Conservation (phyloP, 37 sponge, comb jelly and placozoan species). For the Corticium candelabrum region DNA sequence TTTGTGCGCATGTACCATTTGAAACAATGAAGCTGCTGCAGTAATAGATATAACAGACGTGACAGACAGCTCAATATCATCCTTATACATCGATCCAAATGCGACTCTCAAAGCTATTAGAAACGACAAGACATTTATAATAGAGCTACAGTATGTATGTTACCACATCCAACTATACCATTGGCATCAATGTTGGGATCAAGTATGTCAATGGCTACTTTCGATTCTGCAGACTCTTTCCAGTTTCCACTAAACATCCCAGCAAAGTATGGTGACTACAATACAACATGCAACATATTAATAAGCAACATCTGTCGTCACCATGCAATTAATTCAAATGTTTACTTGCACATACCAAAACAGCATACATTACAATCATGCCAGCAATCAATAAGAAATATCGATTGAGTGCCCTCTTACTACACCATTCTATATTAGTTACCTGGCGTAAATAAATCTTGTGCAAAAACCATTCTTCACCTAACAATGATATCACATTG, state of each 20-base stretch:
- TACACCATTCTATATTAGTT: background rate
- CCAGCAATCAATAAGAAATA: too few species aligned
- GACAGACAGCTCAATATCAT: constrained; percentile 27
- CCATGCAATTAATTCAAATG: too few species aligned
- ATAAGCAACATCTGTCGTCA: background rate
- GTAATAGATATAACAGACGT: background rate
- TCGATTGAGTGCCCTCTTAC: too few species aligned
- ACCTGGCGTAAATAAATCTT: constrained; percentile 62
- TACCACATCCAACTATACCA: constrained; percentile 25
- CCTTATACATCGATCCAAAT: constrained; percentile 62
- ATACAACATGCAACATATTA: background rate
- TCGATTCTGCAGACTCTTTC: constrained; percentile 16
- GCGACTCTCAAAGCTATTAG: constrained; percentile 51
- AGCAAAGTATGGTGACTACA: constrained; percentile 54
- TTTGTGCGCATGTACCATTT: background rate
- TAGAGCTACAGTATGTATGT: background rate
- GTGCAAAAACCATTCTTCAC: constrained; percentile 62
- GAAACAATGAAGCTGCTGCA: background rate
- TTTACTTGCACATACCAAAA: too few species aligned
- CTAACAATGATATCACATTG: too few species aligned
- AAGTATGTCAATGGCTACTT: constrained; percentile 41
- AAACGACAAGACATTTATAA: background rate
- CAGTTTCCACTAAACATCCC: constrained; percentile 64
- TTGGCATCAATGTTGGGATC: constrained; percentile 51
- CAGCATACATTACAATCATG: too few species aligned